Evolutionary conservation across 2,888 invertebrate species (phyloP).

Genomic region (Cryptus viduatorius): DNA sequence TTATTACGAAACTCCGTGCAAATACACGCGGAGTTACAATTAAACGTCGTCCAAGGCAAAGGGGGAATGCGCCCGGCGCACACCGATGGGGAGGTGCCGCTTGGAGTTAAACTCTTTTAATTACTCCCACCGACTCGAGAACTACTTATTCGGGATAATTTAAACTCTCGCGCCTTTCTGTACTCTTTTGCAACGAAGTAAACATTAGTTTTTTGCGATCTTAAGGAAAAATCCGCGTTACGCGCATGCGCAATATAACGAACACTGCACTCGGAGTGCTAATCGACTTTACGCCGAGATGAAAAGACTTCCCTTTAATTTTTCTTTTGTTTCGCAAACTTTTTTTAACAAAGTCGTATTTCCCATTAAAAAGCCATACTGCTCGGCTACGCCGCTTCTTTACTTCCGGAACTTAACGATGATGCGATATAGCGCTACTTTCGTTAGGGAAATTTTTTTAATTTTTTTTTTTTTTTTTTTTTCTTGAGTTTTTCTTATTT

Average conservation of each 20-base stretch:
- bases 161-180: conserved; percentile 5
- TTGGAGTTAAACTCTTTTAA: conserved; percentile 54
- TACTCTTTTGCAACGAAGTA: neutral
- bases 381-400: conserved; percentile 14
- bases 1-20: conserved; percentile 61
- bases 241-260: conserved; percentile 24
- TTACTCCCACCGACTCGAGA: conserved; percentile 40
- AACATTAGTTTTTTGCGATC: conserved; percentile 23
- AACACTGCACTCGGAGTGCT: conserved; percentile 24
- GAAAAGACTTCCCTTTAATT: conserved; percentile 1
- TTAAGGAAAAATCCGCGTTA: neutral
- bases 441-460: neutral
- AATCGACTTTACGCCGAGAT: conserved; percentile 31
- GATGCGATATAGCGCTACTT: neutral
- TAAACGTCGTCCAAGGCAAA: conserved; percentile 38
- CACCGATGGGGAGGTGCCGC: neutral
- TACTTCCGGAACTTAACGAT: neutral
- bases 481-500: conserved; percentile 2
- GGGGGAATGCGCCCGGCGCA: neutral
- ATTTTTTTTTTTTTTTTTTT: neutral
- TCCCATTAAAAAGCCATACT: neutral
- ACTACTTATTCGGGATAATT: conserved; percentile 38
- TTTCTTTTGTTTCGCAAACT: conserved; percentile 15
- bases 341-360: conserved; percentile 17
- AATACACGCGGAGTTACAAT: conserved; percentile 54